Evolutionary conservation across 2,888 invertebrate genomes (phyloP), one percentile per base, ranked within the genome.

Genomic region (Acrocyrtus sp.): DNA sequence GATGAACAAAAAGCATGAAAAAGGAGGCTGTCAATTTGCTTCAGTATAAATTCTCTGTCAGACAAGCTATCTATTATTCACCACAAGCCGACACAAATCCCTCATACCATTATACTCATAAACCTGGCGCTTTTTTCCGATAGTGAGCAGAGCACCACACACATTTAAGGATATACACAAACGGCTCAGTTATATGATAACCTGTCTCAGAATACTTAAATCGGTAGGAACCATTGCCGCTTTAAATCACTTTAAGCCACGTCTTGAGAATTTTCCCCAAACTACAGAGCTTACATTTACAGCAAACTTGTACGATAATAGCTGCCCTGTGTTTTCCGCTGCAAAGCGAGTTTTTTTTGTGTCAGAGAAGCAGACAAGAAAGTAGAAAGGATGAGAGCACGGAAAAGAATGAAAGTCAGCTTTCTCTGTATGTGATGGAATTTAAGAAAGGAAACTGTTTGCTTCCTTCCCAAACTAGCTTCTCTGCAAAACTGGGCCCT

Each of bases 401-500:
- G 19, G 51, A 12, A 10, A 60, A 22, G 48, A 56, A 47, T 47
- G 65, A 65, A 65, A 65, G 65, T 65, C 65, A 56, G 54, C 34
- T 47, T 65, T 65, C 53, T 58, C 39, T 41, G 43, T 57, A 19
- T 48, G 58, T 4, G 29, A 61, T 60, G 29, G 53, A 54, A 29
- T 61, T 34, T 24, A n/a, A 68, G 12, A 62, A 62, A 58, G 58
- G 67, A 69, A 72, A 65, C 62, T 57, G 63, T 51, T 56, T 63
- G 51, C 63, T 70, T 70, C 65, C 63, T 72, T 57, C 51, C 51
- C 60, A 15, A 51, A 19, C 34, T 17, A 51, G 62, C 57, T 53
- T 72, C 34, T 47, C 72, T 65, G 72, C 65, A 72, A 50, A 62
- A 51, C 58, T 65, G 24, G 66, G 66, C 41, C 56, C n/a, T 58